Evolutionary conservation across 2,797 vertebrate species (phyloP).

Genomic region (Sarcophilus harrisii): DNA sequence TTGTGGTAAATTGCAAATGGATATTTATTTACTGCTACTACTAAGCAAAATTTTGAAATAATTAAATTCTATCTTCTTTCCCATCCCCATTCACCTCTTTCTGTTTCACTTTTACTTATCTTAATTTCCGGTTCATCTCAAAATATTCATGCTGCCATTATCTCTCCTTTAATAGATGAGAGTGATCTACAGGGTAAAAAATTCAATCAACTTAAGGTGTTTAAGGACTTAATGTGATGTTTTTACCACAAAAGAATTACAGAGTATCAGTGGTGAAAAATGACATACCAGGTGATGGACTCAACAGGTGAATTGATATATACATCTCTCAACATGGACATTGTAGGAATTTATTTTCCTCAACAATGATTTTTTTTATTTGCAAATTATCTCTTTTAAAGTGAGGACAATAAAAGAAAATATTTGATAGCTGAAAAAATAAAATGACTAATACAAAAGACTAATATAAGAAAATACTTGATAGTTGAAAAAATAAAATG

Average conservation of each 20-base stretch:
- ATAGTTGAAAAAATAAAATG: too few species aligned
- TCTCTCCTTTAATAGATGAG: background rate
- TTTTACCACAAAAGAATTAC: background rate
- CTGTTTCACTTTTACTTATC: background rate
- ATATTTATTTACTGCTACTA: background rate
- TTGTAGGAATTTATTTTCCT: background rate
- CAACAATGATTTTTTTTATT: background rate
- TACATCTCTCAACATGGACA: background rate
- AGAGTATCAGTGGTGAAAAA: background rate
- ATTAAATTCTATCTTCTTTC: background rate
- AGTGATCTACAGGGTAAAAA: background rate
- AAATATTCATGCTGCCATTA: background rate
- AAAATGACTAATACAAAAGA: too few species aligned
- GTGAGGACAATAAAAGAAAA: background rate
- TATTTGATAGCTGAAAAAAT: too few species aligned
- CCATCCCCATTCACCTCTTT: background rate
- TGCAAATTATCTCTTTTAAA: background rate
- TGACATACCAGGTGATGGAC: background rate
- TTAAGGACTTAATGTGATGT: background rate
- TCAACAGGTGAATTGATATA: background rate
- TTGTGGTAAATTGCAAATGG: background rate
- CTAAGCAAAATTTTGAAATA: background rate
- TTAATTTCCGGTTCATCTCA: background rate
- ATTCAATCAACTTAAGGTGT: background rate
- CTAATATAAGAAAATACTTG: too few species aligned